phyloP scores from a whole-genome alignment of 2,797 vertebrate species.

The Melanotaenia pygmaea region DNA sequence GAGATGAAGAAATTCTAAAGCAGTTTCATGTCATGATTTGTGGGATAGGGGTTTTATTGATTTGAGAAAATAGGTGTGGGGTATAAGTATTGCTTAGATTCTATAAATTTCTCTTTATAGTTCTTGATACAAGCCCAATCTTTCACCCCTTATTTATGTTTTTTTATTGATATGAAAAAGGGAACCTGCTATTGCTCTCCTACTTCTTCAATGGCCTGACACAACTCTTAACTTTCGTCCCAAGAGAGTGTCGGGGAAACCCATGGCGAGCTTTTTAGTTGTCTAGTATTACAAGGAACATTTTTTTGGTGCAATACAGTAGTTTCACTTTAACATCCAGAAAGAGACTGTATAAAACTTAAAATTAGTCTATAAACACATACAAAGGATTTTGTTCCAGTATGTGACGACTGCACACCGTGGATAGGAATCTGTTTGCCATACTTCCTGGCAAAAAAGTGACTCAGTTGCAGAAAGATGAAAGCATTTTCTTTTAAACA shows the following conservation, averaged over 20 bases:
- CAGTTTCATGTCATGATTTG: slow-evolving; percentile 13
- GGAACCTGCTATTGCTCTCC: not conserved
- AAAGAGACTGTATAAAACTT: not conserved
- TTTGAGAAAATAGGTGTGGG: slow-evolving; percentile 8
- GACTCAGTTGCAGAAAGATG: not conserved
- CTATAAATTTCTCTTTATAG: slow-evolving; percentile 16
- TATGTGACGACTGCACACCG: too few species aligned
- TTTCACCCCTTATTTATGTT: slow-evolving; percentile 23
- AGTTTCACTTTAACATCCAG: too few species aligned
- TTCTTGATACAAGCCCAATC: slow-evolving; percentile 16
- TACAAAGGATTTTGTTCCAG: not conserved
- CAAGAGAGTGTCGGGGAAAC: slow-evolving; percentile 17
- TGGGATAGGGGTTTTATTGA: slow-evolving; percentile 19
- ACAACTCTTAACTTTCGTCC: slow-evolving; percentile 12
- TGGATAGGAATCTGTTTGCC: not conserved
- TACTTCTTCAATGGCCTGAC: slow-evolving; percentile 1
- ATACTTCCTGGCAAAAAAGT: not conserved
- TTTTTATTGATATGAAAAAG: slow-evolving; percentile 2
- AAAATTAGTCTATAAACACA: not conserved
- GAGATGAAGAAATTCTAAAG: slow-evolving; percentile 29
- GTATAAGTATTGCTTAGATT: slow-evolving; percentile 21
- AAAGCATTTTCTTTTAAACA: not conserved
- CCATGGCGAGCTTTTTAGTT: not conserved
- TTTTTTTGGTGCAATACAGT: not conserved
- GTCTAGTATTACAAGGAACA: slow-evolving; percentile 9